Conservation (phyloP, 1,140 invertebrate genomes). For the Coptotermes formosanus region DNA sequence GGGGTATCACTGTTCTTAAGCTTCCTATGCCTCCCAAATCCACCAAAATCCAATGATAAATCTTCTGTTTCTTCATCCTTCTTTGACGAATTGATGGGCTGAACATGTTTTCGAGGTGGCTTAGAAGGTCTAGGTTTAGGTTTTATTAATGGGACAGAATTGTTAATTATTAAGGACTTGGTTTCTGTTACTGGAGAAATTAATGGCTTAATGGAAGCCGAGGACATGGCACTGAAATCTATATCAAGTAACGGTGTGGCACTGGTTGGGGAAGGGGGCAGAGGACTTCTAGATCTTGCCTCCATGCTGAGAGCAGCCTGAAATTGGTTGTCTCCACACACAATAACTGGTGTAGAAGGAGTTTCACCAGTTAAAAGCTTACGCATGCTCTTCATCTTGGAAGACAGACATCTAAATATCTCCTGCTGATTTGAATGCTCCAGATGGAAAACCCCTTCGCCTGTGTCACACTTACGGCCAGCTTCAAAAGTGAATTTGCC, state of each 20-base stretch:
- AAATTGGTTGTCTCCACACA: slow-evolving; percentile 68
- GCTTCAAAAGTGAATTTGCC: slow-evolving; percentile 87
- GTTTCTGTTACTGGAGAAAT: background rate
- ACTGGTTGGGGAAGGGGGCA: slow-evolving; percentile 64
- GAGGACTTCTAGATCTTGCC: slow-evolving; percentile 70
- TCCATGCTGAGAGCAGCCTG: slow-evolving; percentile 71
- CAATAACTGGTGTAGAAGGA: slow-evolving; percentile 40
- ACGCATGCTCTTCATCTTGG: slow-evolving; percentile 83
- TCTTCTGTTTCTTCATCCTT: background rate
- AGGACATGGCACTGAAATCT: slow-evolving; percentile 38
- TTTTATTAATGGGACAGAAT: background rate
- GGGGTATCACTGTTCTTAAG: background rate
- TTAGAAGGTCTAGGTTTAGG: slow-evolving; percentile 33
- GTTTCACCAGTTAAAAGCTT: slow-evolving; percentile 68
- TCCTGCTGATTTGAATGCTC: slow-evolving; percentile 76
- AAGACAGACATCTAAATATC: slow-evolving; percentile 71
- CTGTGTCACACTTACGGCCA: slow-evolving; percentile 82
- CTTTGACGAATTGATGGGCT: background rate
- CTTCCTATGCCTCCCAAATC: slow-evolving; percentile 13
- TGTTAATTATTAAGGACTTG: background rate
- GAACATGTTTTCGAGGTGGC: slow-evolving; percentile 33
- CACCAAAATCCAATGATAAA: slow-evolving; percentile 9
- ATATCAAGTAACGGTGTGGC: slow-evolving; percentile 51
- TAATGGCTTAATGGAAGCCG: slow-evolving; percentile 2
- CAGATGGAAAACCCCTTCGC: slow-evolving; percentile 79